Base-by-base conservation (phyloP, 2,113 vertebrate genomes). In the Pteruthius melanotis region DNA sequence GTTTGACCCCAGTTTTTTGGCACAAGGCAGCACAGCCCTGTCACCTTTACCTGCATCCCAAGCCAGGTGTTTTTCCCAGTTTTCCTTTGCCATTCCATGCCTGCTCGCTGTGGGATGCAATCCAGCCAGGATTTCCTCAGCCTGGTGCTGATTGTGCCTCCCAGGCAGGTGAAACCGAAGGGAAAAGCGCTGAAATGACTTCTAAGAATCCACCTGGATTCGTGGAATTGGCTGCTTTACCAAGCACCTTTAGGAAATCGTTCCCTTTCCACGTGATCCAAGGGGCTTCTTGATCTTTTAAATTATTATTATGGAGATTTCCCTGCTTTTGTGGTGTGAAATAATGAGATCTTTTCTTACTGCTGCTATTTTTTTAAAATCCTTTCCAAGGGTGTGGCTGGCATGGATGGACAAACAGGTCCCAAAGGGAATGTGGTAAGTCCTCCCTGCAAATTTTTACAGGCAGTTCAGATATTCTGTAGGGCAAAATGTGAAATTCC, bases 391-490 rank as follows among this genome's bases (percentile, higher is more conserved):
- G 99, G 99, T n/a, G 99, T 99, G 54, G 98, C 98, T 42, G 99
- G 99, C 22, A 99, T 98, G 98, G 99, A 99, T 15, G 99, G 99
- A 78, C 99, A 98, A 47, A 93, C 98, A 6, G 99, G 99, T 96
- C 99, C 99, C 8, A 99, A 99, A 97, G 99, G 99, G 96, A 99
- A 98, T 26, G 99, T 99, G 95, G 99, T 99, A 95, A 98, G 99
- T 99, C 65, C 40, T 79, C 59, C 28, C 7, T 8, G 45, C 37
- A 35, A 3, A 15, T 59, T 60, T 66, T 59, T 42, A 3, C 52
- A 8, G 87, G 6, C n/a, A 11, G 35, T 22, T 54, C 42, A 47
- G 64, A 8, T 40, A 11, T 80, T 77, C 11, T 45, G 5, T 3
- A 16, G 69, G 37, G 30, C 1, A 15, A 71, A 85, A 54, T 16